phyloP scores from a whole-genome alignment of 1,140 invertebrate species.

The Eurytemora carolleeae region DNA sequence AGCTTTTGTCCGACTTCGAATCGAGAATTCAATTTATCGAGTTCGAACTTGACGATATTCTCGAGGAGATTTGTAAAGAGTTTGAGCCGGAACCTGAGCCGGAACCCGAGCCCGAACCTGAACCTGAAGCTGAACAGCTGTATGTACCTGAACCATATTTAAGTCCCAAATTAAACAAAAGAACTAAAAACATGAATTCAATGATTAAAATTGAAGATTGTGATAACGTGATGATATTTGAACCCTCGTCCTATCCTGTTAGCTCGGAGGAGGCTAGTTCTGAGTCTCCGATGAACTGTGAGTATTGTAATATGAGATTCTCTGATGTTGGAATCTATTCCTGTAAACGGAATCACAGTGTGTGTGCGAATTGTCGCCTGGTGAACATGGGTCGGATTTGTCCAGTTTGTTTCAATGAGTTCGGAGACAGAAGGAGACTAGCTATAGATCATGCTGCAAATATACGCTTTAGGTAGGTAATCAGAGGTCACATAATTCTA shows the following conservation, averaged over 20 bases:
- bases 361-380: neutral
- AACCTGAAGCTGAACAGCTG: no score
- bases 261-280: neutral
- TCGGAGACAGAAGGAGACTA: neutral
- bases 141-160: neutral
- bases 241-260: neutral
- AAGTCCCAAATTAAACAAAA: neutral
- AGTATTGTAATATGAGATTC: neutral
- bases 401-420: neutral
- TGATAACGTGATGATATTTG: neutral
- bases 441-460: neutral
- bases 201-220: neutral
- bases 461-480: no score
- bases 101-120: neutral
- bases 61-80: neutral
- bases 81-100: neutral
- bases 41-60: neutral
- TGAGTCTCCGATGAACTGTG: neutral
- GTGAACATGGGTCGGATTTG: neutral
- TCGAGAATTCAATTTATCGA: neutral
- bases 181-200: neutral
- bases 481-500: no score
- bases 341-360: neutral
- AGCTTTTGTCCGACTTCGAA: neutral
- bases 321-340: neutral